Evolutionary conservation across 2,888 invertebrate species (phyloP), one percentile per base, ranked within the genome.

Genomic region (Sericinus montela): DNA sequence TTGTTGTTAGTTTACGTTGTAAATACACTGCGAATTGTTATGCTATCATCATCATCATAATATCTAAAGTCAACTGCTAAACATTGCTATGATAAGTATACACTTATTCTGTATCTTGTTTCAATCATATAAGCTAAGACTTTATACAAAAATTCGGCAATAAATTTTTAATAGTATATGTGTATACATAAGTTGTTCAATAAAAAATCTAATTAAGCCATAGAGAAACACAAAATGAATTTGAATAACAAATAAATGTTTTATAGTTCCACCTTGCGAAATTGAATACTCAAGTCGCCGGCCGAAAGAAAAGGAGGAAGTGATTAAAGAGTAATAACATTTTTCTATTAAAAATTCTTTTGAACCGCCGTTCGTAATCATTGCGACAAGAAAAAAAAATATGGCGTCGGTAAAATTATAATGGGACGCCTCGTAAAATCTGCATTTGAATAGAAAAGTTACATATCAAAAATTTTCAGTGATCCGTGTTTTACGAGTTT

Each of bases 401-500:
- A 85, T 77, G 80, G 82, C 69, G 75, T 74, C 82, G 80, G 79
- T 86, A 86, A 87, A 86, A 84, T 84, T 80, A 81, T 87, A 86
- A 87, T 82, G 80, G 80, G 69, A 67, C 64, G 63, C 65, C 70
- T 85, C 87, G 83, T 87, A 86, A 88, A 85, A 67, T 66, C 69
- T 60, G 62, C 79, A 85, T 88, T 88, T 88, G 88, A 88, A 88
- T 88, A 86, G 84, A 75, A 85, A 79, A 80, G 86, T 87, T 80
- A 87, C 88, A 86, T 87, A 87, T 88, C 88, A 87, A 88, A 88
- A 87, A 87, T 85, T 85, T 83, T 85, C 88, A 86, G 76, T 85
- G 86, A 88, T 86, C 87, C 87, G 85, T 86, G 76, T 80, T 88
- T 88, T 88, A 88, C 84, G 87, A 85, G 81, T 72, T 70, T 65